phyloP scores from a whole-genome alignment of 2,888 invertebrate genomes.

The Volucella bombylans region DNA sequence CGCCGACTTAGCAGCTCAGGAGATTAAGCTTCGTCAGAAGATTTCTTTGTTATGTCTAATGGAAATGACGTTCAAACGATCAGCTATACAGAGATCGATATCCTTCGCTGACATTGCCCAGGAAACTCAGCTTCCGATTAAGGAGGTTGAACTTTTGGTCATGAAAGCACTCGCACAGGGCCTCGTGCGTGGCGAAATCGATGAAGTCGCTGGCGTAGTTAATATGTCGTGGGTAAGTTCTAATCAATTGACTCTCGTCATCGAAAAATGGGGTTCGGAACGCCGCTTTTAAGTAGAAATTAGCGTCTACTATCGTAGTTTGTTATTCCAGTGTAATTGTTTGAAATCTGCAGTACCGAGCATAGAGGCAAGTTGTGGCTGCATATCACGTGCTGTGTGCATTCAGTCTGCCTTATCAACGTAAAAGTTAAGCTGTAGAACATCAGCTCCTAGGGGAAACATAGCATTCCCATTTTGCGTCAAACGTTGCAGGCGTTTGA shows the following conservation, averaged over 20 bases:
- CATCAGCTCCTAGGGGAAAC: too few relatives aligned
- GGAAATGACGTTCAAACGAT: conserved; percentile 98
- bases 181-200: conserved; percentile 96
- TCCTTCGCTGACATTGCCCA: conserved; percentile 94
- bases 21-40: conserved; percentile 91
- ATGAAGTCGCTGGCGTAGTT: conserved; percentile 90
- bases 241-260: background rate
- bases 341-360: too few relatives aligned
- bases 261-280: too few relatives aligned
- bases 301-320: too few relatives aligned
- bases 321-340: too few relatives aligned
- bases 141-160: conserved; percentile 96
- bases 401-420: too few relatives aligned
- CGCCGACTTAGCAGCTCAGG: conserved; percentile 92
- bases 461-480: too few relatives aligned
- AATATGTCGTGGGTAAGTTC: conserved; percentile 87
- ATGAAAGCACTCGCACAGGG: conserved; percentile 99
- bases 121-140: conserved; percentile 91
- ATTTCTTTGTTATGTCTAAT: conserved; percentile 97
- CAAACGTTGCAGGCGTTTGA: too few relatives aligned
- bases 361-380: too few relatives aligned
- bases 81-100: conserved; percentile 92
- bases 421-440: too few relatives aligned
- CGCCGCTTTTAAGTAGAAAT: too few relatives aligned
- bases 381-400: too few relatives aligned